Conservation (phyloP, 2,888 invertebrate genomes). For the Sesamia inferens region DNA sequence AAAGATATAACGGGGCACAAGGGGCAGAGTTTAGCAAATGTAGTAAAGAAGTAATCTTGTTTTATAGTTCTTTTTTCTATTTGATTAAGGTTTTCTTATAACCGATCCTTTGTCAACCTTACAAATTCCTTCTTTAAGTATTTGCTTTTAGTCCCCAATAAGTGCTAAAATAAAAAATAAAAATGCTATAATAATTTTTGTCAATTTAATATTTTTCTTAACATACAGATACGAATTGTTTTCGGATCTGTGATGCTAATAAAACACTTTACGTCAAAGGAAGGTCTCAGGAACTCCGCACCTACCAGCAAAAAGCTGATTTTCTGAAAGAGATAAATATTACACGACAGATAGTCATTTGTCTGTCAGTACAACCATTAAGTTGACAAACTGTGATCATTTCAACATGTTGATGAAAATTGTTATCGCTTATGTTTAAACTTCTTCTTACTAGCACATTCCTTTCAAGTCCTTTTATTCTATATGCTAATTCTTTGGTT, state of each 20-base stretch:
- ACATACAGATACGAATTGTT: constrained; percentile 15
- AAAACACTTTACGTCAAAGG: constrained; percentile 37
- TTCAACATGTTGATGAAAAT: constrained; percentile 37
- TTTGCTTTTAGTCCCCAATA: too few relatives aligned
- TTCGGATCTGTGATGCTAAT: constrained; percentile 5
- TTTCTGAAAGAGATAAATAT: constrained; percentile 42
- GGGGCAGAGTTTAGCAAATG: neutral
- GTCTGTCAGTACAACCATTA: constrained; percentile 54
- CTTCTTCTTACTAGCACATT: constrained; percentile 19
- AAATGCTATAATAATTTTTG: neutral
- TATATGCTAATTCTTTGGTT: constrained; percentile 17
- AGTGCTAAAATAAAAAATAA: too few relatives aligned
- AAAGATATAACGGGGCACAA: neutral
- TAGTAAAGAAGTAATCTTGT: too few relatives aligned
- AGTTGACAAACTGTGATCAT: constrained; percentile 45
- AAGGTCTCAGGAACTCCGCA: constrained; percentile 29
- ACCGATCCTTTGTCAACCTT: too few relatives aligned
- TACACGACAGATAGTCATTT: constrained; percentile 53
- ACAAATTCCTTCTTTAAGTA: fast-evolving
- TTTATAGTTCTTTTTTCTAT: too few relatives aligned
- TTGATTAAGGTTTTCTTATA: neutral
- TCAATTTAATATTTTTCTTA: constrained; percentile 5
- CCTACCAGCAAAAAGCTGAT: constrained; percentile 42
- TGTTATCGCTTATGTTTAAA: constrained; percentile 23
- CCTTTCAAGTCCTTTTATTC: constrained; percentile 10